phyloP scores from a whole-genome alignment of 2,797 vertebrate genomes.

The Sandelia bainsii region DNA sequence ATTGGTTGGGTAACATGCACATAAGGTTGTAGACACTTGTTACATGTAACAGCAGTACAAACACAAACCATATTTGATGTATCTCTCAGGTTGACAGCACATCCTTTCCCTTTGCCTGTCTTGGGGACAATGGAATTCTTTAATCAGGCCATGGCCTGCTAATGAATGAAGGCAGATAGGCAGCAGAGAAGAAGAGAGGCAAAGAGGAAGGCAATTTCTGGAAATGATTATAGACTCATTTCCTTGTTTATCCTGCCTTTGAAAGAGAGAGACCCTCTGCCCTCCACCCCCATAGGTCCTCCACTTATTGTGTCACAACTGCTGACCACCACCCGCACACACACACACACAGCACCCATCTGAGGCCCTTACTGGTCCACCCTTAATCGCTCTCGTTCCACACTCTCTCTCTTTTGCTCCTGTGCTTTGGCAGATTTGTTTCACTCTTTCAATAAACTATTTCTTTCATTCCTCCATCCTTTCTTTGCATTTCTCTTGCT shows the following conservation, averaged over 20 bases:
- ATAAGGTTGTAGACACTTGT: slow-evolving; percentile 28
- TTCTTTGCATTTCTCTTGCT: slow-evolving; percentile 65
- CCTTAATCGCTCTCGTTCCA: slow-evolving; percentile 68
- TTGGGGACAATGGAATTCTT: slow-evolving; percentile 76
- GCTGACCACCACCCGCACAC: slow-evolving; percentile 26
- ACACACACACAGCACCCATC: slow-evolving; percentile 49
- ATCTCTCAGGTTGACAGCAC: slow-evolving; percentile 51
- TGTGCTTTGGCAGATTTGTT: slow-evolving; percentile 76
- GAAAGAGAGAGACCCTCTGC: slow-evolving; percentile 71
- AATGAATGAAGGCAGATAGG: slow-evolving; percentile 84
- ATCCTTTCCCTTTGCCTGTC: slow-evolving; percentile 45
- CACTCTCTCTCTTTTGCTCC: slow-evolving; percentile 72
- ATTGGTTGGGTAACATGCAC: slow-evolving; percentile 14
- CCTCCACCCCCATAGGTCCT: slow-evolving; percentile 64
- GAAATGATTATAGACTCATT: slow-evolving; percentile 91
- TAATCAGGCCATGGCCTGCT: slow-evolving; percentile 83
- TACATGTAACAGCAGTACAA: slow-evolving; percentile 13
- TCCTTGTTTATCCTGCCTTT: slow-evolving; percentile 90
- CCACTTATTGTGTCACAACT: slow-evolving; percentile 69
- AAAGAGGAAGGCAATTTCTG: slow-evolving; percentile 85
- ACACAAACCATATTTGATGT: slow-evolving; percentile 38
- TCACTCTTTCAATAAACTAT: slow-evolving; percentile 75
- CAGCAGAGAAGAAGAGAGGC: slow-evolving; percentile 76
- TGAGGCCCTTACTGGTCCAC: slow-evolving; percentile 66
- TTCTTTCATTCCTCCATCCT: slow-evolving; percentile 65